Percentiles rank a stretch among this genome's conserved stretches.
phyloP scores from a whole-genome alignment of 2,888 invertebrate genomes.

The Mesorhabditis sp. region DNA sequence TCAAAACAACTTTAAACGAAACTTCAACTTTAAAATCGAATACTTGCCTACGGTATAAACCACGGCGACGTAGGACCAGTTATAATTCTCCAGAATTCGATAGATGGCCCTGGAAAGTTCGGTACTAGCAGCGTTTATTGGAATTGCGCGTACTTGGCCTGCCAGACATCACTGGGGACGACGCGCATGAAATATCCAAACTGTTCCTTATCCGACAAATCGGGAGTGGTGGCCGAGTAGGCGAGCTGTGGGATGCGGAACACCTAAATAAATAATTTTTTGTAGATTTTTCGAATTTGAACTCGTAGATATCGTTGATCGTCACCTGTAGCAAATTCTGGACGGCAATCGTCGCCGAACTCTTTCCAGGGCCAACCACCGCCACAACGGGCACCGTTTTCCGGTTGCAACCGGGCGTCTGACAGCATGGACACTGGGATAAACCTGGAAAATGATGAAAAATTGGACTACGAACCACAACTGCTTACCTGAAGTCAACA shows the following conservation, averaged over 20 bases:
- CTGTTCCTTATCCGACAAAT: conserved; percentile 72
- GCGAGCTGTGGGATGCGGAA: conserved; percentile 71
- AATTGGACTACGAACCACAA: no score
- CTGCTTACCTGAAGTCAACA: no score
- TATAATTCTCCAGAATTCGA: conserved; percentile 69
- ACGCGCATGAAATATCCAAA: conserved; percentile 76
- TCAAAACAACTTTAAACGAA: no score
- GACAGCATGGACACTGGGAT: conserved; percentile 56
- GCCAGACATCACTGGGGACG: conserved; percentile 75
- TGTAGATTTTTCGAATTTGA: neutral
- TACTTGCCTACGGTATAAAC: conserved; percentile 73
- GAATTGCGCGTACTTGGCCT: conserved; percentile 64
- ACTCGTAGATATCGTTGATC: neutral
- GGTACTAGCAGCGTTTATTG: no score
- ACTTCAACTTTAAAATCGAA: conserved; percentile 9
- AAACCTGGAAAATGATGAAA: conserved; percentile 23
- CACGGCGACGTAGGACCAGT: conserved; percentile 77
- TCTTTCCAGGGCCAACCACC: conserved; percentile 68
- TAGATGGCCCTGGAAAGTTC: conserved; percentile 64
- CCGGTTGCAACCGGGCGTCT: conserved; percentile 55
- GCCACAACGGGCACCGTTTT: conserved; percentile 64
- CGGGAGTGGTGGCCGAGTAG: conserved; percentile 75
- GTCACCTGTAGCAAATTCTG: conserved; percentile 72
- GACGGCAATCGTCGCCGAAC: conserved; percentile 69
- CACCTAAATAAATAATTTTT: conserved; percentile 57